A percentile compares a stretch with the other conserved stretches of the same genome.
Evolutionary conservation across 2,888 invertebrate species (phyloP).

Genomic region (Xestoiulus laeticollis): DNA sequence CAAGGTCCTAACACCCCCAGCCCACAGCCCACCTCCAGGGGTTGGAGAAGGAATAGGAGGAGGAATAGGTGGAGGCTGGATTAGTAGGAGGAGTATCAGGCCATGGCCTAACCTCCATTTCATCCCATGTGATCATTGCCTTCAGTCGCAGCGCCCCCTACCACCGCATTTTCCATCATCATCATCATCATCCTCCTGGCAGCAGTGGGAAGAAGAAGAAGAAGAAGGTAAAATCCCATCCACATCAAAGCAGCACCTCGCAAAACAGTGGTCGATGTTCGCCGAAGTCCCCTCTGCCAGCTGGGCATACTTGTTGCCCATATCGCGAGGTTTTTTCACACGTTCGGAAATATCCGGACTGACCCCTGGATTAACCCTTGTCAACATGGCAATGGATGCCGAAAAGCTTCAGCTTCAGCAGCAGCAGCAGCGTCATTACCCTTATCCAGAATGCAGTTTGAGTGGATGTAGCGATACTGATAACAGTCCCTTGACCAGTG

Average conservation of each 20-base stretch:
- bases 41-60: too few species aligned
- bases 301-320: not conserved
- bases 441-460: slow-evolving; percentile 21
- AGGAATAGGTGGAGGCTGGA: too few species aligned
- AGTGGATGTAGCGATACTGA: slow-evolving; percentile 31
- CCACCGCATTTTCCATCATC: too few species aligned
- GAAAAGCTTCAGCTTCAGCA: not conserved
- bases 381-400: slow-evolving; percentile 39
- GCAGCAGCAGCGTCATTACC: not conserved
- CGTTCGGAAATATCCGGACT: not conserved
- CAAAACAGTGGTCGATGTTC: not conserved
- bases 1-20: too few species aligned
- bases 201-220: too few species aligned
- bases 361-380: not conserved
- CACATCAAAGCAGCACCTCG: not conserved
- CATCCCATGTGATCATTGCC: too few species aligned
- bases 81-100: too few species aligned
- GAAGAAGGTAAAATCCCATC: too few species aligned
- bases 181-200: too few species aligned
- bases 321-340: not conserved
- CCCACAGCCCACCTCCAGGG: too few species aligned
- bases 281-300: not conserved
- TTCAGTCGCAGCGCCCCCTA: too few species aligned
- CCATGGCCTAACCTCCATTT: too few species aligned
- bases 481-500: not conserved